A percentile compares a stretch with the other conserved stretches of the same genome.
Evolutionary conservation across 2,888 invertebrate species (phyloP).

Genomic region (Frankliniella intonsa): DNA sequence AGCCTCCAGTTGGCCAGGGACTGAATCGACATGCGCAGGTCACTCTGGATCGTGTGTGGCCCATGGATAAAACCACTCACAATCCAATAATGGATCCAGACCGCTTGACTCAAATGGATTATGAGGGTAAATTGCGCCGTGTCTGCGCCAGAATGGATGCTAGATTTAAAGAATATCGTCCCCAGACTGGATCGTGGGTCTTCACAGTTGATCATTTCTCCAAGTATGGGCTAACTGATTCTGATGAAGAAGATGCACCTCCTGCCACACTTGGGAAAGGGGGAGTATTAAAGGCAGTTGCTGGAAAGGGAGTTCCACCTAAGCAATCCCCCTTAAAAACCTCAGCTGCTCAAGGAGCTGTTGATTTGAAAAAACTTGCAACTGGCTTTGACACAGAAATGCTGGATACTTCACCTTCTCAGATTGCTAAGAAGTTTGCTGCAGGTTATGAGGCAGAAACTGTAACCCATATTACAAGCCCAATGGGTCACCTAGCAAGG

Average conservation of each 20-base stretch:
- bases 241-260: slow-evolving; percentile 73
- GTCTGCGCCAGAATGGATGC: slow-evolving; percentile 84
- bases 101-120: slow-evolving; percentile 74
- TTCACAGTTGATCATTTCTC: slow-evolving; percentile 93
- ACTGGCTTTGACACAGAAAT: slow-evolving; percentile 27
- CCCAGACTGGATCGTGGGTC: slow-evolving; percentile 96
- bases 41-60: slow-evolving; percentile 92
- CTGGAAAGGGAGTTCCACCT: slow-evolving; percentile 35
- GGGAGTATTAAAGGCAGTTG: slow-evolving; percentile 41
- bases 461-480: slow-evolving; percentile 46
- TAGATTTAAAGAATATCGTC: slow-evolving; percentile 88
- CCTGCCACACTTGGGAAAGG: slow-evolving; percentile 43
- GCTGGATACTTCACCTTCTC: slow-evolving; percentile 5
- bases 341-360: not conserved
- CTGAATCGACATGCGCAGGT: slow-evolving; percentile 87
- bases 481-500: slow-evolving; percentile 58
- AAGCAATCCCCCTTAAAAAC: not conserved
- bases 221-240: slow-evolving; percentile 84
- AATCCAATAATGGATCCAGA: slow-evolving; percentile 74
- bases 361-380: slow-evolving; percentile 37
- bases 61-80: slow-evolving; percentile 76
- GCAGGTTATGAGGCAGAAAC: slow-evolving; percentile 34
- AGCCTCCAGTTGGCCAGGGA: slow-evolving; percentile 82
- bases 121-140: slow-evolving; percentile 75
- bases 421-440: slow-evolving; percentile 30